These are phyloP conservation scores for Myopa testacea DNA, from an alignment of 2,888 invertebrate species.

Conservation along the genomic window DNA sequence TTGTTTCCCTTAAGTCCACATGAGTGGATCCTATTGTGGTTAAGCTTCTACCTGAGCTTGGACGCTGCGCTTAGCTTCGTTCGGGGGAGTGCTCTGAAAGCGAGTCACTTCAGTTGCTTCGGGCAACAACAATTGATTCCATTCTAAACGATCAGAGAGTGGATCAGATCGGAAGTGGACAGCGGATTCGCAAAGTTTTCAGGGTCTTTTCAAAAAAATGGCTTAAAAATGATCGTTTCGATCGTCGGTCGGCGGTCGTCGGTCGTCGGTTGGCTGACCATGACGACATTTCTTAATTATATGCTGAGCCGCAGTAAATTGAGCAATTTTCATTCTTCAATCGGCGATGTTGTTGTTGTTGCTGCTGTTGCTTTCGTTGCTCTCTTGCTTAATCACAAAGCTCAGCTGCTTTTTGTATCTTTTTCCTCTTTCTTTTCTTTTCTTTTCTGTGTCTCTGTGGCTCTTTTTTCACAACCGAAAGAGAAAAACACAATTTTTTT, in stretches of 20 bases:
- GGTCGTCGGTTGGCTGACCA: conserved; percentile 45
- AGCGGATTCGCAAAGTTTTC: too few relatives aligned
- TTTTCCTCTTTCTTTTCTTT: too few relatives aligned
- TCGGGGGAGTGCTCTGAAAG: too few relatives aligned
- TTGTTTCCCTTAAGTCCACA: neutral
- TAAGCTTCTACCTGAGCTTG: too few relatives aligned
- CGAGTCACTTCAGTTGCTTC: conserved; percentile 42
- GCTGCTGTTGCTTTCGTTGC: conserved; percentile 51
- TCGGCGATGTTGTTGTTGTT: conserved; percentile 43
- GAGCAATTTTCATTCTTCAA: conserved; percentile 43
- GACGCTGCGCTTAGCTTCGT: neutral
- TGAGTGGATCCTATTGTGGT: too few relatives aligned
- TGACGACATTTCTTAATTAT: conserved; percentile 48
- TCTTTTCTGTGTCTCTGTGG: conserved; percentile 26
- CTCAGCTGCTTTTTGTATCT: conserved; percentile 15
- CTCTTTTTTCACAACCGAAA: neutral
- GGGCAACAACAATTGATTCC: neutral
- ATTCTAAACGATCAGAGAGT: neutral
- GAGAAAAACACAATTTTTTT: neutral
- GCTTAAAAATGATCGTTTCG: too few relatives aligned
- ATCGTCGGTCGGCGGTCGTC: neutral
- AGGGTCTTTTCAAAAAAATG: too few relatives aligned
- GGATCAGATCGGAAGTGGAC: too few relatives aligned
- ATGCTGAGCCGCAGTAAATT: conserved; percentile 39
- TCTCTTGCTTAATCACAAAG: conserved; percentile 31